phyloP scores from a whole-genome alignment of 1,140 invertebrate genomes.

The Whitmania pigra region DNA sequence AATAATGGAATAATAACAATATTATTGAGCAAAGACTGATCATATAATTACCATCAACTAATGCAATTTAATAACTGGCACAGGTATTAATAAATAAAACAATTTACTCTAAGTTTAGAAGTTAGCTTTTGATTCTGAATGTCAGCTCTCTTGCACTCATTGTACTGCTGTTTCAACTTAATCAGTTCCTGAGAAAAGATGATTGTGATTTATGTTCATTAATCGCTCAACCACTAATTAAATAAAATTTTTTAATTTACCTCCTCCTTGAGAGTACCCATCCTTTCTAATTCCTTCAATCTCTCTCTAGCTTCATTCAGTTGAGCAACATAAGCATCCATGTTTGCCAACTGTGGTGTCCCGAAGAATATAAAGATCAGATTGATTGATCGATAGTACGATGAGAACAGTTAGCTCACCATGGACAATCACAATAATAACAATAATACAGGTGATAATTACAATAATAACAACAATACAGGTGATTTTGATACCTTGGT shows the following conservation, averaged over 20 bases:
- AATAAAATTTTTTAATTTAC: not conserved
- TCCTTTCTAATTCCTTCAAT: slow-evolving; percentile 9
- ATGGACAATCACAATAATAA: not conserved
- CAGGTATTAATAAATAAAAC: no score
- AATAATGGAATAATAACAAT: no score
- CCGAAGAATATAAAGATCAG: no score
- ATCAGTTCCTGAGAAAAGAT: slow-evolving; percentile 21
- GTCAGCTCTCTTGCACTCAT: not conserved
- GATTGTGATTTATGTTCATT: no score
- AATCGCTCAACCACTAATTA: slow-evolving; percentile 13
- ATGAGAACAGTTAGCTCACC: no score
- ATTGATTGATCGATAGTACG: no score
- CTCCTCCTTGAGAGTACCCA: slow-evolving; percentile 14
- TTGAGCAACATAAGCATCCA: slow-evolving; percentile 14
- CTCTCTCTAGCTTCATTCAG: slow-evolving; percentile 19
- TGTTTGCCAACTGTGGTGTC: not conserved
- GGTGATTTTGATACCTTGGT: slow-evolving; percentile 43
- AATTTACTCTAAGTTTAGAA: not conserved
- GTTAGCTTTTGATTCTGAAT: not conserved
- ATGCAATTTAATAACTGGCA: no score
- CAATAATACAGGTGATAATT: not conserved
- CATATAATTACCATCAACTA: no score
- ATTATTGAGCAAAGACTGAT: no score
- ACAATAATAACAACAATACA: not conserved
- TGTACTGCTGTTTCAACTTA: slow-evolving; percentile 3